Percentiles rank a stretch among this genome's conserved stretches.
These are phyloP conservation scores for Agrochola lota DNA, from an alignment of 2,888 invertebrate genomes.

Conservation along the genomic window DNA sequence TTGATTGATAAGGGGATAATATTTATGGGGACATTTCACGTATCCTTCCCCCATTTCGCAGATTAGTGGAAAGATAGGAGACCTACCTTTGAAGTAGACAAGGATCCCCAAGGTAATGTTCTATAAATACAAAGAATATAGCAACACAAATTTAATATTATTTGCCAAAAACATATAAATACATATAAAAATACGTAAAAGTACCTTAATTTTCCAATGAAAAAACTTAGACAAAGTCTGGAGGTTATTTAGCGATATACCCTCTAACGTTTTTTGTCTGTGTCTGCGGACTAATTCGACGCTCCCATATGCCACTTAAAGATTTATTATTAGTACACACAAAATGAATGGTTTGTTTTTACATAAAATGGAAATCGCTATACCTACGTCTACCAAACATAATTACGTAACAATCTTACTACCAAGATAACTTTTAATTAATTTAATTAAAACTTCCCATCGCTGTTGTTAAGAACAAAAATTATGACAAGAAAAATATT, in stretches of 20 bases:
- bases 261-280: slow-evolving; percentile 49
- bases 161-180: not conserved
- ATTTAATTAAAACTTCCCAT: slow-evolving; percentile 69
- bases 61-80: slow-evolving; percentile 35
- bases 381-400: slow-evolving; percentile 27
- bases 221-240: slow-evolving; percentile 4
- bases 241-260: slow-evolving; percentile 42
- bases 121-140: not conserved
- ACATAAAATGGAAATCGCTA: slow-evolving; percentile 51
- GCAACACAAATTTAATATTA: not conserved
- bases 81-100: slow-evolving; percentile 12
- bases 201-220: not conserved
- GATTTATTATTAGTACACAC: slow-evolving; percentile 63
- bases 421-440: slow-evolving; percentile 68
- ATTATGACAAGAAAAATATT: slow-evolving; percentile 53
- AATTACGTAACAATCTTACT: slow-evolving; percentile 53
- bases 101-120: not conserved
- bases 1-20: slow-evolving; percentile 49
- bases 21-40: slow-evolving; percentile 35
- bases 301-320: slow-evolving; percentile 63
- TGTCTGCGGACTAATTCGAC: slow-evolving; percentile 64
- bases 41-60: slow-evolving; percentile 36
- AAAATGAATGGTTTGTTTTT: slow-evolving; percentile 64
- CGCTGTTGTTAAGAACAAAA: slow-evolving; percentile 49
- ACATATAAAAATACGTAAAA: not conserved